Evolutionary conservation across 1,140 invertebrate genomes (phyloP).

Genomic region (Vollenhovia emeryi): DNA sequence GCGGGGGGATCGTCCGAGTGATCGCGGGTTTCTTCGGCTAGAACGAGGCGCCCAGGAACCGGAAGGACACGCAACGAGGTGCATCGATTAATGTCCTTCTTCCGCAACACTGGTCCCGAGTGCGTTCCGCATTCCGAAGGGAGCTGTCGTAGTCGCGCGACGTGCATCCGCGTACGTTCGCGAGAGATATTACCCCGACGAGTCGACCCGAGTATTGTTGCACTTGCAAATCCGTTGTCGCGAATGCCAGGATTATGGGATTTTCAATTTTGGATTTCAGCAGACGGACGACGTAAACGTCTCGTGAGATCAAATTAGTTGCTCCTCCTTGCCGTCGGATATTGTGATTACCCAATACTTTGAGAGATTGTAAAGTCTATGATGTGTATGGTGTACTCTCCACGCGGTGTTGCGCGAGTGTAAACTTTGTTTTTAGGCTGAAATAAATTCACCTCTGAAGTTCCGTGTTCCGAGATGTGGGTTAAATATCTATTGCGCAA

Average conservation of each 20-base stretch:
- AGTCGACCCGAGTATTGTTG: neutral
- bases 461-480: conserved; percentile 28
- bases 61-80: conserved; percentile 54
- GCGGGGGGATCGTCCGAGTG: conserved; percentile 4
- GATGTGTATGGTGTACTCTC: neutral
- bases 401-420: neutral
- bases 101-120: neutral
- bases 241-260: neutral
- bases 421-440: neutral
- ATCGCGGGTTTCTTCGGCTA: conserved; percentile 34
- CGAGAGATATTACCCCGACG: neutral
- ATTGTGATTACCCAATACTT: neutral
- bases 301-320: neutral
- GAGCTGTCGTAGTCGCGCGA: neutral
- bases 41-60: conserved; percentile 20
- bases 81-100: conserved; percentile 55
- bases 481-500: conserved; percentile 60
- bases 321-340: neutral
- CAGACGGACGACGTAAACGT: neutral
- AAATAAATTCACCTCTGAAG: conserved; percentile 29
- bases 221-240: neutral
- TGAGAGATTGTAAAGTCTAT: neutral
- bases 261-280: conserved; percentile 1
- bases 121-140: neutral
- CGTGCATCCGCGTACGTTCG: neutral